Conservation (phyloP, 1,140 invertebrate species). For the Trichonephila inaurata region DNA sequence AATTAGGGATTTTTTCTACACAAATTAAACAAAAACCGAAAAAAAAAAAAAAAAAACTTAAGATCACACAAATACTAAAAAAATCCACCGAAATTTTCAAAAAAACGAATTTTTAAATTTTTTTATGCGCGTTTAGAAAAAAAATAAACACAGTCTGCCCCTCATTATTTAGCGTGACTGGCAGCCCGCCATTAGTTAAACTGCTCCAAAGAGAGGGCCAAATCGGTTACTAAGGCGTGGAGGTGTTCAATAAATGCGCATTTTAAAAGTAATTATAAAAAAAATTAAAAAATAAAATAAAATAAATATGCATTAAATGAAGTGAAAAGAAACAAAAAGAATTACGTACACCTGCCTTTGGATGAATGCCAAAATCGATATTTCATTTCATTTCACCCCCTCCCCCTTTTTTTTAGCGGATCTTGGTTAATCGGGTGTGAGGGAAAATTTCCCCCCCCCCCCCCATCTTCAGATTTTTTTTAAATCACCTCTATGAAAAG, state of each 20-base stretch:
- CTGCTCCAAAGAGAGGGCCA: background rate
- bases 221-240: slow-evolving; percentile 8
- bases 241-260: background rate
- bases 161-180: background rate
- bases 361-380: slow-evolving; percentile 9
- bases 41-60: too few species aligned
- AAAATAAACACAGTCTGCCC: background rate
- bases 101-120: too few species aligned
- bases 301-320: background rate
- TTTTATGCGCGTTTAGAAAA: background rate
- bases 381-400: background rate
- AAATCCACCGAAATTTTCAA: too few species aligned
- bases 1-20: too few species aligned
- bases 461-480: background rate
- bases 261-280: background rate
- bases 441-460: background rate
- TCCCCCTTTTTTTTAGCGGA: background rate
- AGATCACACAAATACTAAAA: too few species aligned
- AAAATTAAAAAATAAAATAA: background rate
- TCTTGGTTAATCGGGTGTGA: background rate
- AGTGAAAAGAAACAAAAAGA: background rate
- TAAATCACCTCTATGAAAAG: too few species aligned
- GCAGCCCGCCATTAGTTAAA: background rate
- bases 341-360: background rate
- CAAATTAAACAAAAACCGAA: too few species aligned